These are phyloP conservation scores for Ctenomys sociabilis DNA, from an alignment of 2,113 vertebrate species.

Conservation along the genomic window DNA sequence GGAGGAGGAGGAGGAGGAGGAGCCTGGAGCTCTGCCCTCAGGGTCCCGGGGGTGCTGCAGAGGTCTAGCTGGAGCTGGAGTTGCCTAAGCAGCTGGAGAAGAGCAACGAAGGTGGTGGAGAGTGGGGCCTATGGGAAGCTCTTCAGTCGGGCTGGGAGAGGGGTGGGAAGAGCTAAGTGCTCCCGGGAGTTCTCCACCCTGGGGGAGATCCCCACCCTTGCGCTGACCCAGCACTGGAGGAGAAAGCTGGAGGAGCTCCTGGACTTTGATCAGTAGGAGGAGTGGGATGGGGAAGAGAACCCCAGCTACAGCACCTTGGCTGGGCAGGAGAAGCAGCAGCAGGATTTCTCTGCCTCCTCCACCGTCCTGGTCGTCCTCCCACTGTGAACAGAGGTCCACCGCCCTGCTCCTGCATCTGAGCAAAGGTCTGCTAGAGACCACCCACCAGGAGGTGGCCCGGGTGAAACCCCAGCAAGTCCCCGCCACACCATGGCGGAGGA, in stretches of 20 bases:
- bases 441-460: slow-evolving; percentile 91
- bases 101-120: slow-evolving; percentile 57
- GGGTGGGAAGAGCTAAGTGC: slow-evolving; percentile 88
- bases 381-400: slow-evolving; percentile 91
- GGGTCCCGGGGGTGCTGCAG: slow-evolving; percentile 84
- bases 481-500: slow-evolving; percentile 94
- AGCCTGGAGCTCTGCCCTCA: accelerated
- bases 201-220: slow-evolving; percentile 94
- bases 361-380: slow-evolving; percentile 94
- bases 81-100: slow-evolving; percentile 94
- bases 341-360: slow-evolving; percentile 91
- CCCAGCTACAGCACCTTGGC: slow-evolving; percentile 93
- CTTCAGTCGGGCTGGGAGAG: slow-evolving; percentile 75
- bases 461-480: slow-evolving; percentile 87
- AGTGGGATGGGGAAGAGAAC: slow-evolving; percentile 90
- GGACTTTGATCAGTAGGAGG: slow-evolving; percentile 80
- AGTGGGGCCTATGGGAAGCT: slow-evolving; percentile 69
- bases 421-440: slow-evolving; percentile 93
- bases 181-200: slow-evolving; percentile 93
- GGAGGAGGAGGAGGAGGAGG: slow-evolving; percentile 88
- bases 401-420: slow-evolving; percentile 93
- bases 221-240: slow-evolving; percentile 93
- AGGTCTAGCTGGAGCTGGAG: slow-evolving; percentile 90
- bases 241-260: slow-evolving; percentile 95
- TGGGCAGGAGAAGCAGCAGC: slow-evolving; percentile 90